Evolutionary conservation across 2,113 vertebrate genomes (phyloP).

Genomic region (Numenius arquata): DNA sequence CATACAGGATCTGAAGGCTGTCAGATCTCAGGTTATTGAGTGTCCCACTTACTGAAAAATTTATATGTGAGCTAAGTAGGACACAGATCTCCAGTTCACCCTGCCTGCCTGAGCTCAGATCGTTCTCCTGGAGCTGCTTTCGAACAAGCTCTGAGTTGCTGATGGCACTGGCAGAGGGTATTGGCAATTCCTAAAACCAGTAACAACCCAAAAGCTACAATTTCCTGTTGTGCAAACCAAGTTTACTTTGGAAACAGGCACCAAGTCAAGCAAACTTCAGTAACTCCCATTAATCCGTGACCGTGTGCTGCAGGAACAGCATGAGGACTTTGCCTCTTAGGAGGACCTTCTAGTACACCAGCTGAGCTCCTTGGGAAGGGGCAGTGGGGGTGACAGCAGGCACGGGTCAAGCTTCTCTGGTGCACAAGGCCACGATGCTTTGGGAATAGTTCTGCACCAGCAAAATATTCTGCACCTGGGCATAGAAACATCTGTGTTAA

Average conservation of each 20-base stretch:
- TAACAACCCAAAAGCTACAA: not conserved
- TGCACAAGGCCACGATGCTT: not conserved
- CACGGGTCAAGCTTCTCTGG: not conserved
- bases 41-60: conserved; percentile 58
- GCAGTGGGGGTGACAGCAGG: not conserved
- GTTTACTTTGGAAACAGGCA: not conserved
- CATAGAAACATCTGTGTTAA: not conserved
- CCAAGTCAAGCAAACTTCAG: not conserved
- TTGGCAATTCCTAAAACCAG: not conserved
- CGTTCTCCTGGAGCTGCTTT: not conserved
- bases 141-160: not conserved
- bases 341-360: not conserved
- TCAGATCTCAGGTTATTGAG: conserved; percentile 55
- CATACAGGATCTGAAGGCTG: conserved; percentile 50
- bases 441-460: not conserved
- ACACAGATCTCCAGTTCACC: conserved; percentile 14
- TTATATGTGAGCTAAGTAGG: conserved; percentile 18
- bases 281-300: not conserved
- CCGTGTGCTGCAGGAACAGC: not conserved
- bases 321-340: not conserved
- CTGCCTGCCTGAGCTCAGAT: not conserved
- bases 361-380: not conserved
- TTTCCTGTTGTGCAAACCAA: not conserved
- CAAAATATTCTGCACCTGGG: not conserved
- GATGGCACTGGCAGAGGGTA: not conserved